Evolutionary conservation across 1,140 invertebrate genomes (phyloP), one percentile per base, ranked within the genome.

Genomic region (Ctenoplectra terminalis): DNA sequence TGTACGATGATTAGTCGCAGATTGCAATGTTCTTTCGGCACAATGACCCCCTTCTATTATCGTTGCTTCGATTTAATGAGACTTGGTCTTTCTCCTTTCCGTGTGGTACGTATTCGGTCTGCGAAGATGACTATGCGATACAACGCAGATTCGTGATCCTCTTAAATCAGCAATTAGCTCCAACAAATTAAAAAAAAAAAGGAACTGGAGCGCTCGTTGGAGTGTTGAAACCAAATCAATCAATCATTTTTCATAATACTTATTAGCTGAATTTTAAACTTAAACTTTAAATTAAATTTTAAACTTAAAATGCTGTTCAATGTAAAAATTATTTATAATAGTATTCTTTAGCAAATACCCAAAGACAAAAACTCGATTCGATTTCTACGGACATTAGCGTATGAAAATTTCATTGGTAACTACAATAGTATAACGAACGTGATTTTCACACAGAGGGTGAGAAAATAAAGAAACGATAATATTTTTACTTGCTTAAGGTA

Each of bases 31-130:
- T 69, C 26, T 72, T 56, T 50, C 40, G 69, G 81, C 76, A 54
- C 82, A 40, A 50, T 79, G 63, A 76, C 81, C 80, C 63, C 37
- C 43, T 76, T 69, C 52, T 48, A 64, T 73, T 61, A 87, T 85
- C 84, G 84, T 83, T 67, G 66, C 81, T 46, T 64, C 31, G 82
- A 81, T 74, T 87, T 89, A 89, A 89, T 79, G 88, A 86, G 84
- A 79, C 86, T 87, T 77, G 81, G 86, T 63, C 29, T 81, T 61
- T 6, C 63, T 46, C 43, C n/a, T 43, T 46, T 9, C 20, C 20
- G 20, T 11, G 17, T n/a, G 29, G 8, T 63, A 46, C 43, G 46
- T 37, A 69, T 60, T 54, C 58, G 15, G 5, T 31, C n/a, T 11
- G 13, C 34, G 23, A 29, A 20, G 70, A 74, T 80, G 60, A 80